These are phyloP conservation scores for Imbricaverruca yamaguchii DNA, from an alignment of 2,888 invertebrate genomes.

Conservation along the genomic window DNA sequence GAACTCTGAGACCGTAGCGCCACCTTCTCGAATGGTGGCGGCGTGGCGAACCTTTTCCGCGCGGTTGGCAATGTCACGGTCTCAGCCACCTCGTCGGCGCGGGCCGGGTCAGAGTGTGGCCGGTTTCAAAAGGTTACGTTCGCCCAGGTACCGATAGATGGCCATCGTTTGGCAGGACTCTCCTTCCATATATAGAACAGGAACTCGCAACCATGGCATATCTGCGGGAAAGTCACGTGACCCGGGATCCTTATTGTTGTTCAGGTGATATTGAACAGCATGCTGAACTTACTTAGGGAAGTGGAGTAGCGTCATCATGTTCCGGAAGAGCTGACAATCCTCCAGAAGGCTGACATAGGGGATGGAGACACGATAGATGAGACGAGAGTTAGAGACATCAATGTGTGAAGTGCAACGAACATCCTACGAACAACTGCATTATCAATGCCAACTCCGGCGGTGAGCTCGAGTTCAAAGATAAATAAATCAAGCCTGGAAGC, in stretches of 20 bases:
- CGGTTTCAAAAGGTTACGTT: background rate
- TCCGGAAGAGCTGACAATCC: no score
- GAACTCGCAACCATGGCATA: background rate
- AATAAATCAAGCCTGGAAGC: no score
- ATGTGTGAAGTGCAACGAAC: no score
- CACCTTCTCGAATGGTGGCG: background rate
- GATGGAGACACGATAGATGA: no score
- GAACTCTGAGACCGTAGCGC: background rate
- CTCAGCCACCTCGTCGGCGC: background rate
- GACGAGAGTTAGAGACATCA: background rate
- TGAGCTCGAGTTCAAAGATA: no score
- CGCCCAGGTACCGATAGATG: constrained; percentile 20
- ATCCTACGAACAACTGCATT: no score
- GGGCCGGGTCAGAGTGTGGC: background rate
- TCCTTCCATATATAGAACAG: background rate
- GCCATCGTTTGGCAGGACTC: background rate
- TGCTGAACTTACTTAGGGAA: no score
- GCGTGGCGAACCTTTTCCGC: constrained; percentile 7
- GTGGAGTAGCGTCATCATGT: no score
- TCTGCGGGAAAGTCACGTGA: background rate
- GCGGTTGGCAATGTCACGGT: background rate
- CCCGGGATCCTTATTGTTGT: no score
- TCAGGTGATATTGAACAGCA: no score
- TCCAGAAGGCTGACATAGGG: no score
- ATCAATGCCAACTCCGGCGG: no score